Conservation (phyloP, 2,113 vertebrate genomes). For the Arizona elegans region DNA sequence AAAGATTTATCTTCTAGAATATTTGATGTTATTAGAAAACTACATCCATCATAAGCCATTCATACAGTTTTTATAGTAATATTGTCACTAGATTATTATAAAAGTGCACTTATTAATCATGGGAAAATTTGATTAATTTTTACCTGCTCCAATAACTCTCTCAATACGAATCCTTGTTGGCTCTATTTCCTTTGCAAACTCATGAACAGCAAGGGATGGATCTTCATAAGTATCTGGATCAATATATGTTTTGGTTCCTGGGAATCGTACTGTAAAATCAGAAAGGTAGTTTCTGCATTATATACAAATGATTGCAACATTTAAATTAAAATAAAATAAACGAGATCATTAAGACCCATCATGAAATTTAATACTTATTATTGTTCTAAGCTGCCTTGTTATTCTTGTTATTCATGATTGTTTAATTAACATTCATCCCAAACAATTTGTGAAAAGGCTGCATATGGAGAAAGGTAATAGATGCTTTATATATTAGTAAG, state of each 20-base stretch:
- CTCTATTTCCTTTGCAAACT: slow-evolving; percentile 97
- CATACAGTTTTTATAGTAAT: not conserved
- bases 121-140: slow-evolving; percentile 14
- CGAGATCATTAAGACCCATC: not conserved
- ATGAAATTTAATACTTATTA: not conserved
- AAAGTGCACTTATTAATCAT: not conserved
- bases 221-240: slow-evolving; percentile 96
- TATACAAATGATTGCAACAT: slow-evolving; percentile 6
- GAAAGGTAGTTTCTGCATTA: slow-evolving; percentile 23
- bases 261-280: slow-evolving; percentile 78
- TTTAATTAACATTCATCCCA: not conserved
- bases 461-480: not conserved
- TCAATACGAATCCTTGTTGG: slow-evolving; percentile 92
- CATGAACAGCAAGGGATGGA: slow-evolving; percentile 89
- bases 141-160: slow-evolving; percentile 95
- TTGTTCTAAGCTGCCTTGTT: not conserved
- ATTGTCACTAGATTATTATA: not conserved
- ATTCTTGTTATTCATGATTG: not conserved
- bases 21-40: not conserved
- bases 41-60: not conserved
- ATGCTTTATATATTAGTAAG: not conserved
- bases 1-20: not conserved
- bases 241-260: slow-evolving; percentile 90
- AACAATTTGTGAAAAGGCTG: not conserved
- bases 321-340: not conserved